phyloP scores from a whole-genome alignment of 1,140 invertebrate species.

The Halictus rubicundus region DNA sequence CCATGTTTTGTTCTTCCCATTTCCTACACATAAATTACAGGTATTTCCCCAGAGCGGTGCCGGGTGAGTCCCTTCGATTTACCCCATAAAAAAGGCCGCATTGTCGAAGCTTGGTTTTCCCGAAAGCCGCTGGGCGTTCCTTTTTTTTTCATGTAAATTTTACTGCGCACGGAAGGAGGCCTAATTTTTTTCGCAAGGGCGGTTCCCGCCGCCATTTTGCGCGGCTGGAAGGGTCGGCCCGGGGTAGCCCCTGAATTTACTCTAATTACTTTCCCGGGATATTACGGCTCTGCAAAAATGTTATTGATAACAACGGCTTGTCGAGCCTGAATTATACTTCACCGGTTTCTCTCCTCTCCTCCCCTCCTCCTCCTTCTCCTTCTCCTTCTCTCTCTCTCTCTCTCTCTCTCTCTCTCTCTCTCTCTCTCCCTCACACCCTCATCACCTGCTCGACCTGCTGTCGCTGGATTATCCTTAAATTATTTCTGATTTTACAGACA shows the following conservation, averaged over 20 bases:
- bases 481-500: conserved; percentile 49
- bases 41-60: conserved; percentile 50
- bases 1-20: conserved; percentile 55
- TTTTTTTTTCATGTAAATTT: conserved; percentile 71
- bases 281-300: conserved; percentile 71
- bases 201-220: conserved; percentile 76
- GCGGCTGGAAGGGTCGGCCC: conserved; percentile 70
- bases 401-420: too few species aligned
- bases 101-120: conserved; percentile 65
- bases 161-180: conserved; percentile 68
- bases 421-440: neutral
- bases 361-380: neutral
- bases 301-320: conserved; percentile 74
- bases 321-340: conserved; percentile 54
- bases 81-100: conserved; percentile 61
- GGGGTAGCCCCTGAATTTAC: conserved; percentile 73
- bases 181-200: conserved; percentile 75
- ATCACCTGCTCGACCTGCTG: neutral
- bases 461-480: conserved; percentile 53
- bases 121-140: conserved; percentile 62
- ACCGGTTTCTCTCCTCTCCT: neutral
- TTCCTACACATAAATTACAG: conserved; percentile 66
- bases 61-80: conserved; percentile 61
- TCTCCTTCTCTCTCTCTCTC: too few species aligned
- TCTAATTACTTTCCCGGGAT: conserved; percentile 75